phyloP scores from a whole-genome alignment of 2,113 vertebrate genomes.

The Dascyllus trimaculatus region DNA sequence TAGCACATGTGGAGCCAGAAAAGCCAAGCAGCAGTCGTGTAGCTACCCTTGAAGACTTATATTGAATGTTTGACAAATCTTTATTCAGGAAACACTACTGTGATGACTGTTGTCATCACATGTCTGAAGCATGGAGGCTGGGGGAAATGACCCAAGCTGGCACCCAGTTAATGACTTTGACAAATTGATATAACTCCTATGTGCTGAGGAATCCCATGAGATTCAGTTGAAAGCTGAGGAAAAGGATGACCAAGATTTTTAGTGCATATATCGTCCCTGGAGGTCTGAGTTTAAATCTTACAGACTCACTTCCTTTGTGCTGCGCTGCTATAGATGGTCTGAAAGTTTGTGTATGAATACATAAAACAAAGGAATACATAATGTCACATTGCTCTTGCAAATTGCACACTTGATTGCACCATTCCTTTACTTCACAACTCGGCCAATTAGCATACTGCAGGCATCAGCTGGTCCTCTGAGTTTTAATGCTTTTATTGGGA shows the following conservation, averaged over 20 bases:
- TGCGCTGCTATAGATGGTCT: slow-evolving; percentile 2
- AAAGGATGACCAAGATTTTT: background rate
- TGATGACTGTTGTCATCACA: background rate
- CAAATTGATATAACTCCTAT: too few relatives aligned
- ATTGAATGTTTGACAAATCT: too few relatives aligned
- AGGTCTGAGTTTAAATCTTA: slow-evolving; percentile 13
- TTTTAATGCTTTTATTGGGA: slow-evolving; percentile 51
- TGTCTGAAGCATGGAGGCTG: background rate
- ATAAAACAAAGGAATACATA: slow-evolving; percentile 30
- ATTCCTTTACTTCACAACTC: slow-evolving; percentile 44
- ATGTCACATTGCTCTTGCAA: slow-evolving; percentile 40
- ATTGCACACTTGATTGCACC: slow-evolving; percentile 47
- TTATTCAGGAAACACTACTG: too few relatives aligned
- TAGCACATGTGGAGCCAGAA: too few relatives aligned
- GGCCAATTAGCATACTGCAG: slow-evolving; percentile 58
- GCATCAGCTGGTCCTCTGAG: slow-evolving; percentile 50
- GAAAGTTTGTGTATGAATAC: slow-evolving; percentile 44
- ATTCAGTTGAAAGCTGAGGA: background rate
- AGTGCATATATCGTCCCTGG: background rate
- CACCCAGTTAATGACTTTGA: too few relatives aligned
- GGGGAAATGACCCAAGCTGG: too few relatives aligned
- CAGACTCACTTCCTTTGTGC: background rate
- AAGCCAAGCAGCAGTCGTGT: too few relatives aligned
- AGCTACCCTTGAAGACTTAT: too few relatives aligned
- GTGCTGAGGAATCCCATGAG: background rate